Evolutionary conservation across 2,113 vertebrate species (phyloP), one percentile per base, ranked within the genome.

Genomic region (Scolopax mira): DNA sequence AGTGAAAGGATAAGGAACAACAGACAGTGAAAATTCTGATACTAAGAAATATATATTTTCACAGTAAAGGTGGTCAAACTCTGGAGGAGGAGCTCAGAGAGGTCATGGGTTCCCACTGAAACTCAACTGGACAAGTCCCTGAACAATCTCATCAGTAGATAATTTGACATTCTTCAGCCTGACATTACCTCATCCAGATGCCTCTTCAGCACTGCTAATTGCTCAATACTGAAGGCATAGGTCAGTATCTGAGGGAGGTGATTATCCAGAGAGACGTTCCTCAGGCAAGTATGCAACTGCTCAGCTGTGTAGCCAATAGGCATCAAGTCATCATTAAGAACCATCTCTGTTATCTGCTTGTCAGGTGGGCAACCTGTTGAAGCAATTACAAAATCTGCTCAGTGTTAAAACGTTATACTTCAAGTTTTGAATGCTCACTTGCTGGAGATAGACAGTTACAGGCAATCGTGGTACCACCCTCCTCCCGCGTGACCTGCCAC

Each of bases 181-280:
- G 18, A 14, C 12, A 9, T 78, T 92, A 98, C 98, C 98, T 97
- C 4, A 8, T 98, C 92, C 62, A 98, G 46, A 14, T 85, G 75
- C 2, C 5, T 19, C 92, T 98, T 98, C 3, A 98, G 33, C 42
- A 92, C 41, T 11, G 7, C 8, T 33, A 98, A 57, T 16, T 98
- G 98, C 5, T 94, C 6, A 5, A 46, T 5, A 64, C 31, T 97
- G 96, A 98, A 98, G 39, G 97, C 1, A 4, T 97, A 33, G 6
- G 1, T 6, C 9, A 95, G 31, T 9, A 98, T 18, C 2, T 4
- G 48, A 17, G 65, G 42, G 48, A 98, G 58, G 28, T 94, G 71
- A 3, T 55, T 24, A 1, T 65, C 75, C 87, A 98, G 52, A 52
- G 92, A 80, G 10, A 61, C 11, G 0, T 93, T 94, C 1, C 69